Percentiles rank a stretch among this genome's conserved stretches.
These are phyloP conservation scores for Pachypanchax playfairii DNA, from an alignment of 2,113 vertebrate species.

Conservation along the genomic window DNA sequence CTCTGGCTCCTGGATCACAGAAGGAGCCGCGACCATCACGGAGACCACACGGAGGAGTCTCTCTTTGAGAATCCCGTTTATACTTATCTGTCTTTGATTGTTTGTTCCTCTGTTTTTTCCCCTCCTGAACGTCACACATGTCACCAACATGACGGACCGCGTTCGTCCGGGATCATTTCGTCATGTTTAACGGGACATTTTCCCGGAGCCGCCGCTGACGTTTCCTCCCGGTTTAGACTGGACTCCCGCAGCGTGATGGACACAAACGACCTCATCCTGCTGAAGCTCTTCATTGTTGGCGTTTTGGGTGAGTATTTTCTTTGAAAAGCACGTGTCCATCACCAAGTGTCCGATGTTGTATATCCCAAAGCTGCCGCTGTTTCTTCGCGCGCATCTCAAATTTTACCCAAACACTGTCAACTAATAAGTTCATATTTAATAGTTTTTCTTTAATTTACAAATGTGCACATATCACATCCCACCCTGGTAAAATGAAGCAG, in stretches of 20 bases:
- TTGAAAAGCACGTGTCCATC: not conserved
- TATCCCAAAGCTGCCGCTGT: no score
- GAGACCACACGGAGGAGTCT: no score
- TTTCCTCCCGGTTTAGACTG: slow-evolving; percentile 46
- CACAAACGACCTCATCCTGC: slow-evolving; percentile 53
- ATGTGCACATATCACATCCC: no score
- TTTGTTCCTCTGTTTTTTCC: not conserved
- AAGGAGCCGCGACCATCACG: slow-evolving; percentile 29
- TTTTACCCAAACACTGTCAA: no score
- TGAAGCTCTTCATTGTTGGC: slow-evolving; percentile 74
- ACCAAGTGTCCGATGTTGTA: no score
- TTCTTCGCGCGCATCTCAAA: no score
- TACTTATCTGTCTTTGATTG: not conserved
- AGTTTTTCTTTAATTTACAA: no score
- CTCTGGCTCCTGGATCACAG: slow-evolving; percentile 45
- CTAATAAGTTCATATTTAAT: no score
- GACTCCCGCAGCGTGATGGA: slow-evolving; percentile 70
- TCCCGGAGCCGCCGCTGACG: slow-evolving; percentile 60
- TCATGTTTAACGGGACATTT: slow-evolving; percentile 57
- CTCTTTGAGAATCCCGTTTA: no score
- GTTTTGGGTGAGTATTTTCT: slow-evolving; percentile 69
- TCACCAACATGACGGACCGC: slow-evolving; percentile 1
- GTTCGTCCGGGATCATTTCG: slow-evolving; percentile 32
- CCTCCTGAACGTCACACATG: not conserved
- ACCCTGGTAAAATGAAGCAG: no score